Base-by-base conservation (phyloP, 2,888 invertebrate genomes). In the Rotaria sp. region DNA sequence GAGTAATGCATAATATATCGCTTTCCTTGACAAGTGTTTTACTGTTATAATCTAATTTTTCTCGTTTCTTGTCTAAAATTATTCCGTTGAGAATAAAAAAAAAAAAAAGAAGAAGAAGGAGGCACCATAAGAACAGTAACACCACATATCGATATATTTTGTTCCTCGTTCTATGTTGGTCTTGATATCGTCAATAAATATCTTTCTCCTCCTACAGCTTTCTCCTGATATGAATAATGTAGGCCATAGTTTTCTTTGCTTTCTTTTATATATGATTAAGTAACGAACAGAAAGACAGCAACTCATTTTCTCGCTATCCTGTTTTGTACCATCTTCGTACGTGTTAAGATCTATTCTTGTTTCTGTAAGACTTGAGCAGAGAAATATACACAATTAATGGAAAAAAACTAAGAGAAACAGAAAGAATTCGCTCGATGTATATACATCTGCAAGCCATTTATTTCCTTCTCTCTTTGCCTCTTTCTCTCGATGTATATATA, bases 331-430 rank as follows among this genome's bases (percentile, higher is more conserved):
- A 67, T 67, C 30, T 13, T 67, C 67, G 30, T 30, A 67, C n/a
- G 35, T 67, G 67, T 67, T 67, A 67, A 67, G 67, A 67, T 67
- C 67, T 67, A 67, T 67, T 67, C 67, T 67, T 67, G 67, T 67
- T 67, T 30, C 67, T 67, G 30, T n/a, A 35, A 15, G 13, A 67
- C 30, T 35, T 67, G 67, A 67, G 67, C 67, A 35, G 18, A 35
- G 30, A 35, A 35, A 30, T 67, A 67, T 67, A 67, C 13, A 35
- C 35, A 35, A 67, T 67, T n/a, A 18, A 67, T 35, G 18, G 30
- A 30, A 35, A 15, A n/a, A 26, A 30, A 59, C 11, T 35, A 67
- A 4, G 13, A 67, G 35, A 35, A 67, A 35, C 35, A 35, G 35
- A 35, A 67, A 67, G 67, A 67, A 67, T 13, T 67, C 10, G 3